Conservation (phyloP, 2,797 vertebrate genomes). For the Aulostomus chinensis region DNA sequence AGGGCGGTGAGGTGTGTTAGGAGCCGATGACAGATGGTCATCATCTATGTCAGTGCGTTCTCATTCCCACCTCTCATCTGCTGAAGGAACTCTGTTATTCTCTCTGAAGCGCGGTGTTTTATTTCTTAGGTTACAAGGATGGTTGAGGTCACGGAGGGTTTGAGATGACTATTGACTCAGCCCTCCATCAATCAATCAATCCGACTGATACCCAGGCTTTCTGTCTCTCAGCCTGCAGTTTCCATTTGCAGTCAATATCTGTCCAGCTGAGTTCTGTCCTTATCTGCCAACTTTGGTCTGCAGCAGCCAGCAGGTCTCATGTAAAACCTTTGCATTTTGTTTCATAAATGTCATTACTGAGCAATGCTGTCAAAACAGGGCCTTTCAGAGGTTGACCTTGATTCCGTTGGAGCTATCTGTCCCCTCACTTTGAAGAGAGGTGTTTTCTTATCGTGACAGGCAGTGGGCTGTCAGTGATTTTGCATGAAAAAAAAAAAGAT, state of each 20-base stretch:
- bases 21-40: too few relatives aligned
- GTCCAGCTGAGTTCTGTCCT: background rate
- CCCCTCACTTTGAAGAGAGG: constrained; percentile 17
- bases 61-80: constrained; percentile 13
- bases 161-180: constrained; percentile 38
- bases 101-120: background rate
- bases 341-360: constrained; percentile 13
- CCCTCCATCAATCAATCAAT: constrained; percentile 30
- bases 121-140: background rate
- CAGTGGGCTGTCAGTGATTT: constrained; percentile 20
- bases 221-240: constrained; percentile 9
- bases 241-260: constrained; percentile 38
- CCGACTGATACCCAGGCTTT: constrained; percentile 12
- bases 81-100: constrained; percentile 12
- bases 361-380: constrained; percentile 19
- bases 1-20: constrained; percentile 32
- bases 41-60: too few relatives aligned
- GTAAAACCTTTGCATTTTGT: constrained; percentile 17
- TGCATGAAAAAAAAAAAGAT: background rate
- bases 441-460: constrained; percentile 43
- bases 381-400: constrained; percentile 43
- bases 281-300: constrained; percentile 7
- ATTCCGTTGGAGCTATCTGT: constrained; percentile 21
- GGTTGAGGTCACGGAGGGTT: constrained; percentile 30
- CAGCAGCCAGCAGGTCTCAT: background rate